Conservation (phyloP, 2,113 vertebrate species). For the Rhipidura dahli region DNA sequence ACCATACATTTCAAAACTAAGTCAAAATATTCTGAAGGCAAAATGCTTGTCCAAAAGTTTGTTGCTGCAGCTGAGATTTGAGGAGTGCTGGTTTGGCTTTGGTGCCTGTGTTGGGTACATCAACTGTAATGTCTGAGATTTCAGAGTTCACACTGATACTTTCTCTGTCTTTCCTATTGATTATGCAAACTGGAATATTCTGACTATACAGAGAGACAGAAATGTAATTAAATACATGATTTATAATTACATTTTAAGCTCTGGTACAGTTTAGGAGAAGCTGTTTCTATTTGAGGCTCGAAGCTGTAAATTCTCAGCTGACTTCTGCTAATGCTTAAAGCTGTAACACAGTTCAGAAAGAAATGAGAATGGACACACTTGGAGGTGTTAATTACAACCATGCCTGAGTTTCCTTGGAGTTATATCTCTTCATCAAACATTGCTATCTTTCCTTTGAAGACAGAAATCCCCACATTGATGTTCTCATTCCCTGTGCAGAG, state of each 20-base stretch:
- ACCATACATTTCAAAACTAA: background rate
- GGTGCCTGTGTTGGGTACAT: background rate
- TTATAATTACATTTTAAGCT: conserved; percentile 6
- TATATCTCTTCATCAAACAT: background rate
- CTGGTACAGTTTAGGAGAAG: background rate
- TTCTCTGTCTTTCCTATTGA: background rate
- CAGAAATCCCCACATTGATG: background rate
- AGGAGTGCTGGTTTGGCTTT: background rate
- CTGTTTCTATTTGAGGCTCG: background rate
- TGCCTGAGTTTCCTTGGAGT: background rate
- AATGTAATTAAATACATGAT: background rate
- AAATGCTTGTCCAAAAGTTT: background rate
- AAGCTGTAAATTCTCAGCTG: background rate
- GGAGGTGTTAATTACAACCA: background rate
- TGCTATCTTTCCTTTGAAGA: background rate
- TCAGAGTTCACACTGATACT: background rate
- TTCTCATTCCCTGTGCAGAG: background rate
- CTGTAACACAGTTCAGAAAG: background rate
- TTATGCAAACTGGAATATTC: background rate
- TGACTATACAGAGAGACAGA: background rate
- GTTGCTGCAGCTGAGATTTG: background rate
- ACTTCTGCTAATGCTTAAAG: background rate
- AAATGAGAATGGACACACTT: background rate
- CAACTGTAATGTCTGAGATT: background rate
- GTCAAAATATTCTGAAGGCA: background rate